Conservation (phyloP, 2,797 vertebrate genomes). For the Rhincodon typus region DNA sequence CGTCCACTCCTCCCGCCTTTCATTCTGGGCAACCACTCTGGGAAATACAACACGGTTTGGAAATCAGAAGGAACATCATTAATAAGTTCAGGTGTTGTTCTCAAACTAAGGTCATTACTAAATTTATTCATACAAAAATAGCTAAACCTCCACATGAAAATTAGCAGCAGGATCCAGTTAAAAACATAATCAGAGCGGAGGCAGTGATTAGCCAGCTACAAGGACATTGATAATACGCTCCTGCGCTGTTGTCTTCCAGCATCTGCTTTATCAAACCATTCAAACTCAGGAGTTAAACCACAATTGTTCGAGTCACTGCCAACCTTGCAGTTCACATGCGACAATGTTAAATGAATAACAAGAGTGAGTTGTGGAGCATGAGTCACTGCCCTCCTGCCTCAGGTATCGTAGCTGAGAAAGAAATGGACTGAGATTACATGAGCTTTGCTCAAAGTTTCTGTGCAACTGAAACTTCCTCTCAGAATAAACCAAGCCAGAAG, state of each 20-base stretch:
- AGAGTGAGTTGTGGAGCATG: too few relatives aligned
- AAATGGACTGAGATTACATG: background rate
- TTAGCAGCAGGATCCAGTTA: background rate
- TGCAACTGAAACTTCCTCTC: background rate
- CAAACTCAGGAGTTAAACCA: background rate
- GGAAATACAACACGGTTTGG: background rate
- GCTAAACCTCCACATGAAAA: background rate
- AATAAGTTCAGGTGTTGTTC: too few relatives aligned
- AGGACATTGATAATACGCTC: background rate
- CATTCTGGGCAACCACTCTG: constrained; percentile 94
- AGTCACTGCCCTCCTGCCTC: too few relatives aligned
- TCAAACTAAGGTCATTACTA: background rate
- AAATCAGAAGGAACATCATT: background rate
- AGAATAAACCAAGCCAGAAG: too few relatives aligned
- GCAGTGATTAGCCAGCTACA: background rate
- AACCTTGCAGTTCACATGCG: background rate
- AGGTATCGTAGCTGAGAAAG: too few relatives aligned
- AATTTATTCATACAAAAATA: background rate
- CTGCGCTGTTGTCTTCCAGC: too few relatives aligned
- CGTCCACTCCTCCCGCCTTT: constrained; percentile 92
- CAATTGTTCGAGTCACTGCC: background rate
- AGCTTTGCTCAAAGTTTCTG: background rate
- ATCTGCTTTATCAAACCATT: background rate
- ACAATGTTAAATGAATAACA: background rate
- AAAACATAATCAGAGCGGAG: background rate